A percentile compares a stretch with the other conserved stretches of the same genome.
Conservation (phyloP, 1,140 invertebrate species). For the Drosophila gunungcola region DNA sequence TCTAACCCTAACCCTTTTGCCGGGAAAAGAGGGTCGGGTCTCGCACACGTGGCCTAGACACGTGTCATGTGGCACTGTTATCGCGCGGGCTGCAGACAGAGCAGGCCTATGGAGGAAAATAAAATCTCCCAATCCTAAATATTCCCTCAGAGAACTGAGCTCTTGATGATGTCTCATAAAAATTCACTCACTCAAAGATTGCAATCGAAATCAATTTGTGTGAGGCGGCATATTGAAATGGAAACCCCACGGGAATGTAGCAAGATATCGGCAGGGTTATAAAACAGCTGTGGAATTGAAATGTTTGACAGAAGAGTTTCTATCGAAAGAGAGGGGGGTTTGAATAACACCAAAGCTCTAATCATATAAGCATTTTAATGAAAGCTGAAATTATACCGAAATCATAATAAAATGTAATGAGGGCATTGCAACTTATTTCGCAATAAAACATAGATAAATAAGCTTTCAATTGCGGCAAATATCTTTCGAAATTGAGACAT, state of each 20-base stretch:
- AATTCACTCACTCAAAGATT: slow-evolving; percentile 65
- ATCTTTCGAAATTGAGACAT: too few species aligned
- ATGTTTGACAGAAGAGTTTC: background rate
- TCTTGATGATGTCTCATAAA: slow-evolving; percentile 68
- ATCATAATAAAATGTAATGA: too few species aligned
- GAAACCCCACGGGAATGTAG: slow-evolving; percentile 1
- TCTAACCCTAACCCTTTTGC: slow-evolving; percentile 44
- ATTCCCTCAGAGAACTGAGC: slow-evolving; percentile 7
- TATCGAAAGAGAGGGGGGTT: background rate
- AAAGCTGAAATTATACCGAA: too few species aligned
- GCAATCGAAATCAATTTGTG: slow-evolving; percentile 32
- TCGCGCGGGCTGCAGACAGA: slow-evolving; percentile 48
- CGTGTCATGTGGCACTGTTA: slow-evolving; percentile 61
- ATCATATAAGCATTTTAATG: too few species aligned
- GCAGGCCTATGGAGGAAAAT: slow-evolving; percentile 15
- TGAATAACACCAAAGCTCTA: background rate
- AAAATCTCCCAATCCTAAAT: background rate
- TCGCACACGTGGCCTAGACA: slow-evolving; percentile 64
- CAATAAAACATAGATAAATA: too few species aligned
- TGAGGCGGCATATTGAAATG: slow-evolving; percentile 17
- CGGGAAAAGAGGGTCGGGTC: background rate
- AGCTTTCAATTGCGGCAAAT: too few species aligned
- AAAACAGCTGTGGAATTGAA: background rate
- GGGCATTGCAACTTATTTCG: too few species aligned
- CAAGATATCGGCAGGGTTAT: background rate